Base-by-base conservation (phyloP, 2,888 invertebrate genomes). In the Apomyelois bistriatella region DNA sequence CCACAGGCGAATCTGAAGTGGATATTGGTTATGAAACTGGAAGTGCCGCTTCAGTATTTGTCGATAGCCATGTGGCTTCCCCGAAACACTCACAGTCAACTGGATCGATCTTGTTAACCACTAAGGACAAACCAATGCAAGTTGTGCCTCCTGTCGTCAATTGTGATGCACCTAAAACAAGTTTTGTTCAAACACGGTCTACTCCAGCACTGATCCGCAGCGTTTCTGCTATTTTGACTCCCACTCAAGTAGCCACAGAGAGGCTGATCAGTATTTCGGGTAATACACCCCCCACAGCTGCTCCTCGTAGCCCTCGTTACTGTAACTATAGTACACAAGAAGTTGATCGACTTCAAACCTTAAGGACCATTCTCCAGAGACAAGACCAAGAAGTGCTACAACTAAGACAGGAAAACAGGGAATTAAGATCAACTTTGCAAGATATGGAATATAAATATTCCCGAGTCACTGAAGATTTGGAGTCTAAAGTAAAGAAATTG, bases 1-100 rank as follows among this genome's bases (percentile, higher is more conserved):
- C 76, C 13, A 61, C 60, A 46, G 64, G 67, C 13, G 79, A 82
- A 51, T 73, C 76, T 0, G 87, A 88, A 48, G 72, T 65, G 61
- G 89, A 90, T 68, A 65, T 80, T 43, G 89, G 89, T 0, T 90
- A 90, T 66, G 89, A 89, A 70, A 88, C 89, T 36, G 82, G 84
- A 2, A 90, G 88, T 62, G 66, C 78, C 53, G 74, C 74, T 13
- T 87, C 88, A 12, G 67, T 72, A 1, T 65, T 74, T n/a, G 78
- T 76, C 9, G 87, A 85, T 3, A 74, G 56, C 57, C 63, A 74
- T 60, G 64, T 72, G 37, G 66, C 61, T 16, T 70, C 71, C 16
- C 78, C 79, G 0, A 85, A 79, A 62, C 79, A 81, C 28, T 74
- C 79, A 1, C 52, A 74, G 41, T 85, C 83, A 46, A 61, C 70